These are phyloP conservation scores for Pycnomerus fuliginosus DNA, from an alignment of 2,888 invertebrate genomes.

Conservation along the genomic window DNA sequence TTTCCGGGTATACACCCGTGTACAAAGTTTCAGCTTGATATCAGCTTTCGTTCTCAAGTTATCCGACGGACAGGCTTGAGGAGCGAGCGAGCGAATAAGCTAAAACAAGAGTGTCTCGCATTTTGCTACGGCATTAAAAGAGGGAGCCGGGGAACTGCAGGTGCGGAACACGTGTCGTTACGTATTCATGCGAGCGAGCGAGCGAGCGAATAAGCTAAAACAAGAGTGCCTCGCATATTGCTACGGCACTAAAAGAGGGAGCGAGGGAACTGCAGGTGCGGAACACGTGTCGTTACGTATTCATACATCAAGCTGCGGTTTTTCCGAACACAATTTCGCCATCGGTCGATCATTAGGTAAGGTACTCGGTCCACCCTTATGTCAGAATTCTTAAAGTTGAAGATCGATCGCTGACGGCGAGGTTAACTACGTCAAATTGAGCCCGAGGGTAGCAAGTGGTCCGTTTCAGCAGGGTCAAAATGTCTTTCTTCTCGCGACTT, in stretches of 20 bases:
- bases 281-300: conserved; percentile 43
- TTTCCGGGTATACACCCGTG: too few species aligned
- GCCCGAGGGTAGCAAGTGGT: conserved; percentile 40
- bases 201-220: too few species aligned
- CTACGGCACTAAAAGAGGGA: too few species aligned
- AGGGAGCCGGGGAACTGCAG: background rate
- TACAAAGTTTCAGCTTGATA: too few species aligned
- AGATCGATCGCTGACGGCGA: conserved; percentile 29
- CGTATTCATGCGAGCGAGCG: background rate
- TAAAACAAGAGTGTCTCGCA: too few species aligned
- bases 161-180: conserved; percentile 1
- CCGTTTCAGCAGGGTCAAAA: conserved; percentile 43
- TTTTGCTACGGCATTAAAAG: too few species aligned
- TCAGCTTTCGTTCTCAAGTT: too few species aligned
- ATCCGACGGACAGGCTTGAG: too few species aligned
- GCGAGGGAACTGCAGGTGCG: conserved; percentile 18
- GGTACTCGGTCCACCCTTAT: conserved; percentile 24
- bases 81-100: too few species aligned
- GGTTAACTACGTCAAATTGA: conserved; percentile 48
- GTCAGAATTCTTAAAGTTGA: conserved; percentile 28
- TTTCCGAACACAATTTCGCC: conserved; percentile 42
- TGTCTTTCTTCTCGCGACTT: conserved; percentile 47
- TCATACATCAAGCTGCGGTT: conserved; percentile 41
- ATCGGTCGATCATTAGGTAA: conserved; percentile 37
- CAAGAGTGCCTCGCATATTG: too few species aligned